phyloP scores from a whole-genome alignment of 1,140 invertebrate species.

The Habropoda laboriosa region DNA sequence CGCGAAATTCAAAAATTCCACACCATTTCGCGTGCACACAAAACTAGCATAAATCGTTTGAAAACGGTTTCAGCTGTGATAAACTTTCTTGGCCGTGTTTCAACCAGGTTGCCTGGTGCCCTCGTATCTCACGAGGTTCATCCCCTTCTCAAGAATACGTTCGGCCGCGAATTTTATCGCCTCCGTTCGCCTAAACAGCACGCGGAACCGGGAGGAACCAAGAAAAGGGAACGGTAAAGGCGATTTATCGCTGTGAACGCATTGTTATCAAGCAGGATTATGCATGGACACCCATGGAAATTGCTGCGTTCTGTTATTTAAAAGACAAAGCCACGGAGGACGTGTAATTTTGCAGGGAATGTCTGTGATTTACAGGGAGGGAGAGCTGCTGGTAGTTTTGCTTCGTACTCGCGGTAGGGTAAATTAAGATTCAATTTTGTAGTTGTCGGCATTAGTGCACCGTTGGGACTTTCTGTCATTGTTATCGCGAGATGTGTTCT shows the following conservation, averaged over 20 bases:
- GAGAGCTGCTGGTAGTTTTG: not conserved
- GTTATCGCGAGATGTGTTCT: too few relatives aligned
- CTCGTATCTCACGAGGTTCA: not conserved
- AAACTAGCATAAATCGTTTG: not conserved
- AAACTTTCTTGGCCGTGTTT: not conserved
- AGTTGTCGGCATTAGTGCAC: too few relatives aligned
- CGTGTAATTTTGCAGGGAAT: not conserved
- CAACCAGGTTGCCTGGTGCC: not conserved
- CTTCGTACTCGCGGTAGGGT: too few relatives aligned
- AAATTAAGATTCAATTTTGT: not conserved
- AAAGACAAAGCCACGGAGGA: not conserved
- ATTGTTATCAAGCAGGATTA: not conserved
- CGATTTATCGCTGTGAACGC: not conserved
- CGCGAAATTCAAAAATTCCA: not conserved
- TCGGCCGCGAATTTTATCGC: slow-evolving; percentile 17
- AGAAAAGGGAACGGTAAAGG: not conserved
- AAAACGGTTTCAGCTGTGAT: not conserved
- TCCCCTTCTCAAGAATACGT: not conserved
- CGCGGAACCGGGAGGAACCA: too few relatives aligned
- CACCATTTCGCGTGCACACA: not conserved
- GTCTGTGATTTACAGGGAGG: not conserved
- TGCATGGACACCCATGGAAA: not conserved
- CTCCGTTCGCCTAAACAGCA: not conserved
- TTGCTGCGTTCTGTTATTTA: not conserved
- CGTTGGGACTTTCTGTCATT: too few relatives aligned